Evolutionary conservation across 2,888 invertebrate species (phyloP).

Genomic region (Drosophila vallismaia): DNA sequence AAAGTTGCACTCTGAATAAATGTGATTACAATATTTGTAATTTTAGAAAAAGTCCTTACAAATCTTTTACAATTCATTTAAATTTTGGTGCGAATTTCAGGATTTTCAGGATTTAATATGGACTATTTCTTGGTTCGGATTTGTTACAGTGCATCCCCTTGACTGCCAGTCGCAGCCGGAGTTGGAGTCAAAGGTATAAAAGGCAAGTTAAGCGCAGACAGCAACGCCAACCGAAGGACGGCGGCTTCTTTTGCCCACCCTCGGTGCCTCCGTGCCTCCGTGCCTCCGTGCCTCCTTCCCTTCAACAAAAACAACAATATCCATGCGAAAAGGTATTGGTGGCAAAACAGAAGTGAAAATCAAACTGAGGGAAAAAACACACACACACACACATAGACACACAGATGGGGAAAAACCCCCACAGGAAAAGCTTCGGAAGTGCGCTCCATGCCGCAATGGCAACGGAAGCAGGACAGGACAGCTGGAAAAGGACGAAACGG

Average conservation of each 20-base stretch:
- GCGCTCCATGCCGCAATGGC: constrained; percentile 64
- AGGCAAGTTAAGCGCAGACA: constrained; percentile 58
- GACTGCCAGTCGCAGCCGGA: constrained; percentile 8
- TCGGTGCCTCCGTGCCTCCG: constrained; percentile 30
- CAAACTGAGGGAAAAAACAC: constrained; percentile 60
- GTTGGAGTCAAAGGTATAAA: constrained; percentile 42
- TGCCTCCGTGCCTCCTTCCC: constrained; percentile 40
- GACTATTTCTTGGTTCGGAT: too few species aligned
- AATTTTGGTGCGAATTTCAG: background rate
- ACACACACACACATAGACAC: constrained; percentile 30
- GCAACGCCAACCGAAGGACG: constrained; percentile 35
- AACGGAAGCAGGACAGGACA: constrained; percentile 42
- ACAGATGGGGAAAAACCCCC: constrained; percentile 49
- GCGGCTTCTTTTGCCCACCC: constrained; percentile 32
- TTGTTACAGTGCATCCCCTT: background rate
- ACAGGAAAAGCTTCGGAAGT: constrained; percentile 73
- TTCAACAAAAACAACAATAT: constrained; percentile 45
- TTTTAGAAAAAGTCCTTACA: background rate
- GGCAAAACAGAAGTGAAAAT: constrained; percentile 71
- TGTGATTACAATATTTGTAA: too few species aligned
- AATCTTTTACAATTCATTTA: too few species aligned
- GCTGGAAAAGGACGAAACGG: constrained; percentile 15
- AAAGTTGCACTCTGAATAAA: constrained; percentile 8
- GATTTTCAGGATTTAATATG: background rate
- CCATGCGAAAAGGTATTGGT: constrained; percentile 67